Evolutionary conservation across 2,888 invertebrate species (phyloP), one percentile per base, ranked within the genome.

Genomic region (Pollenia amentaria): DNA sequence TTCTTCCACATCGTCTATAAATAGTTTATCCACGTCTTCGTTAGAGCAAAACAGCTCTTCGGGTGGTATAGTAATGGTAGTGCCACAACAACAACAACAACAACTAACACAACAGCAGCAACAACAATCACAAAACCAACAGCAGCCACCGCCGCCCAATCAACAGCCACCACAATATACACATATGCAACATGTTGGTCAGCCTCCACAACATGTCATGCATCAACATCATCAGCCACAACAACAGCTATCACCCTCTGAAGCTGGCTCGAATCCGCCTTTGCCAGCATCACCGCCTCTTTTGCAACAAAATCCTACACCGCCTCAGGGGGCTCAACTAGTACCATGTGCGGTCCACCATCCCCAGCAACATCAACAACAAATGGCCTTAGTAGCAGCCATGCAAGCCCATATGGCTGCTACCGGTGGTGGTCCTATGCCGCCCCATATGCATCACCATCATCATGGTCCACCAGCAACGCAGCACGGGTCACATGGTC

Each of bases 261-360:
- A 93, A 72, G 91, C 91, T 76, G 92, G 90, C 53, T 90, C 92
- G 21, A 89, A 91, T 67, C 91, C 93, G 62, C 84, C 92, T 88
- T 91, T 93, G 64, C 88, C 91, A 70, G 92, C 92, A 72, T 92
- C 93, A 70, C 93, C 93, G 64, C 89, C 92, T 87, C 87, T 92
- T 82, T 92, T 92, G 84, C 93, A 92, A 84, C 89, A 92, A 73
- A 88, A 90, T 62, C 89, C 91, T 57, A 91, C 92, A 73, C 92
- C 92, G 38, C 92, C 91, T 82, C 91, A 91, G 55, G 92, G 91
- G 51, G 92, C 92, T 40, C 92, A 92, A 87, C 88, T 93, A 76
- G 92, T 92, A 83, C 92, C 92, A 78, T 93, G 93, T 88, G 93
- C 90, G 8, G 88, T 91, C 7, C 90, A 91, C 84, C 90, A 91